phyloP scores from a whole-genome alignment of 2,113 vertebrate genomes.

The Toxostoma redivivum region DNA sequence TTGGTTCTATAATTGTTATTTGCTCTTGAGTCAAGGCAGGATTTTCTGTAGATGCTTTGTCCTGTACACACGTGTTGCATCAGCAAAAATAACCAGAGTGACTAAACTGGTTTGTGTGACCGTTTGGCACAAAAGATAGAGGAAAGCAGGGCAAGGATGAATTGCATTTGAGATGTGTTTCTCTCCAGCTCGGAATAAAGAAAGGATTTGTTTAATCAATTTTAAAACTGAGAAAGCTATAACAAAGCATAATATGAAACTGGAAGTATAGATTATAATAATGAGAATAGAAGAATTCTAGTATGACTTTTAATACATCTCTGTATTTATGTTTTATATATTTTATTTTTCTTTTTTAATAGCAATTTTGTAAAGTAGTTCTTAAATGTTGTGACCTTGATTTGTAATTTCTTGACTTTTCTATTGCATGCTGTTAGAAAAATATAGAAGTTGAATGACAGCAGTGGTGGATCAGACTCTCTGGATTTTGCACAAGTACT shows the following conservation, averaged over 20 bases:
- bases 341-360: background rate
- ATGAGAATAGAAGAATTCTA: background rate
- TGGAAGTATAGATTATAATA: background rate
- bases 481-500: background rate
- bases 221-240: background rate
- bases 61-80: background rate
- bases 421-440: background rate
- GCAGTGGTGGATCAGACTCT: background rate
- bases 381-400: background rate
- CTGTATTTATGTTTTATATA: background rate
- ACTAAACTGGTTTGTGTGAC: background rate
- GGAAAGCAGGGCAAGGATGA: background rate
- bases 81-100: background rate
- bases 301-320: background rate
- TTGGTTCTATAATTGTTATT: background rate
- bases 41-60: background rate
- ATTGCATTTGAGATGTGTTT: background rate
- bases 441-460: background rate
- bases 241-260: background rate
- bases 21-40: background rate
- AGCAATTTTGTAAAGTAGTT: background rate
- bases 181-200: background rate
- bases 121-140: background rate
- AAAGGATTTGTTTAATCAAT: background rate
- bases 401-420: background rate